Evolutionary conservation across 2,113 vertebrate genomes (phyloP).

Genomic region (Sitta europaea): DNA sequence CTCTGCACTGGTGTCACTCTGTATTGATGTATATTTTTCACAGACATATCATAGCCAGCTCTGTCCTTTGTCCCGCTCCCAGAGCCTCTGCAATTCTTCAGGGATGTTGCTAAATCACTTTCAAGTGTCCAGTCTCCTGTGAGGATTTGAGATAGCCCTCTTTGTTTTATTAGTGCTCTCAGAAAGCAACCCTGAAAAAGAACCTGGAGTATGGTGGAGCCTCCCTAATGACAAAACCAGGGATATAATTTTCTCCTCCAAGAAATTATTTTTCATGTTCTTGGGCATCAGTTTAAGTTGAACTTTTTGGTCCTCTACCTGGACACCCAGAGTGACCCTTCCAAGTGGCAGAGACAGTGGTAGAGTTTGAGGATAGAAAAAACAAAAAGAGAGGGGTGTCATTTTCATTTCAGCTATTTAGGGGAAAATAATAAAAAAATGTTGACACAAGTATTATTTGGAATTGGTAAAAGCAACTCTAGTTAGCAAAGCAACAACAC

Average conservation of each 20-base stretch:
- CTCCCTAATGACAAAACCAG: not conserved
- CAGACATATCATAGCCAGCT: not conserved
- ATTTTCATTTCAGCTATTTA: not conserved
- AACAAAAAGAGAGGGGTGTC: not conserved
- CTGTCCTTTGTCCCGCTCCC: not conserved
- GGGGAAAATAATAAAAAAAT: not conserved
- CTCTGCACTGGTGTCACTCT: slow-evolving; percentile 6
- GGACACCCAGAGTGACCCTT: not conserved
- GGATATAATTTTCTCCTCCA: not conserved
- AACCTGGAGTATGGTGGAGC: rapidly evolving
- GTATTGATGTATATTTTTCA: slow-evolving; percentile 45
- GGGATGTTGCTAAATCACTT: not conserved
- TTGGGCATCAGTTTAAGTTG: not conserved
- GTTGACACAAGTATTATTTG: not conserved
- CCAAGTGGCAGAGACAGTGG: not conserved
- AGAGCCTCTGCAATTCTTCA: not conserved
- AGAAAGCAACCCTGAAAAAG: not conserved
- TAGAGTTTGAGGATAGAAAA: not conserved
- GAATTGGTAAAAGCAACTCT: not conserved
- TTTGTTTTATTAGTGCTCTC: not conserved
- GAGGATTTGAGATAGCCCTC: not conserved
- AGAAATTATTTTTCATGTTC: not conserved
- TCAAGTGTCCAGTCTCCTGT: not conserved
- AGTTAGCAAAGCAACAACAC: not conserved
- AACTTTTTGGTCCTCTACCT: not conserved